Conservation (phyloP, 2,797 vertebrate species). For the Tolypeutes matacus region DNA sequence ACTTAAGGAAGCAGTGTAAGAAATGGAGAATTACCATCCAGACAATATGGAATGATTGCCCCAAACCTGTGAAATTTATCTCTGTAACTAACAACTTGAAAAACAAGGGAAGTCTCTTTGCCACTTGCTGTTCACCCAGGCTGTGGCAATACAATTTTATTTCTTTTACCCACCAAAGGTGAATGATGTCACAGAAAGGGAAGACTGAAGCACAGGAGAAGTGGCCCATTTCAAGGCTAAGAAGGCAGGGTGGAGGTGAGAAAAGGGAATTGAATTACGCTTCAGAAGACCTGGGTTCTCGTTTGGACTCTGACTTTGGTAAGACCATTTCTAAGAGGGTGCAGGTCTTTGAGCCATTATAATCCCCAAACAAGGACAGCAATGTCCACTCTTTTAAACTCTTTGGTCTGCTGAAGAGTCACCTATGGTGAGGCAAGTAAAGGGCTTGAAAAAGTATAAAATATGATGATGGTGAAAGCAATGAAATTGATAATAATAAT, state of each 20-base stretch:
- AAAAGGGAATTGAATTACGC: neutral
- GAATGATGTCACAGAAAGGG: neutral
- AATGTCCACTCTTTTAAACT: neutral
- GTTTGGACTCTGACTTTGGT: rapidly evolving
- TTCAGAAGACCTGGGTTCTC: neutral
- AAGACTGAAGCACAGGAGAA: neutral
- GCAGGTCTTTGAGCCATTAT: neutral
- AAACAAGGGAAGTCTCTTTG: neutral
- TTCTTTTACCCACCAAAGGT: neutral
- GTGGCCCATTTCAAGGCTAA: neutral
- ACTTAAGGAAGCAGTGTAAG: neutral
- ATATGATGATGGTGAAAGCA: too few species aligned
- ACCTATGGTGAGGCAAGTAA: neutral
- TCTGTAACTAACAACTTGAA: neutral
- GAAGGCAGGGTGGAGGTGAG: rapidly evolving
- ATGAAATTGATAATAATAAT: neutral
- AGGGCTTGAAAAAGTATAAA: neutral
- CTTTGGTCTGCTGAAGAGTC: neutral
- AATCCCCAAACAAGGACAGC: neutral
- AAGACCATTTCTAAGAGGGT: neutral
- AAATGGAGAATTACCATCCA: neutral
- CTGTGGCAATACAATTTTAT: neutral
- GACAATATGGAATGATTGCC: neutral
- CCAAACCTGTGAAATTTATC: neutral
- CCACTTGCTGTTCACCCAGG: neutral